Conservation (phyloP, 2,888 invertebrate genomes). For the Acleris holmiana region DNA sequence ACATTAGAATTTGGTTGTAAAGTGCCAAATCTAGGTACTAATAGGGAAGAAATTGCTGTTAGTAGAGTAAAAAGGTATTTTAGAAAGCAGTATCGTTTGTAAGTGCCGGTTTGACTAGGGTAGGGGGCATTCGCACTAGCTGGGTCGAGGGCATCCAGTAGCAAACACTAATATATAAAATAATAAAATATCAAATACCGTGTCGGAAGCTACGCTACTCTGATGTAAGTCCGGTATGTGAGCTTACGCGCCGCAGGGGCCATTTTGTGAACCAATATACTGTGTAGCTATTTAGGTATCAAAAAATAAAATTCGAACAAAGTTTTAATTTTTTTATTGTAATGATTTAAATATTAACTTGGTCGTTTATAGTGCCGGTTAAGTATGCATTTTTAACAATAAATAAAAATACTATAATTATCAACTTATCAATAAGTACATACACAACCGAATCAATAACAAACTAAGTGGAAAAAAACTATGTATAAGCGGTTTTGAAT, state of each 20-base stretch:
- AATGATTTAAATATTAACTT: slow-evolving; percentile 71
- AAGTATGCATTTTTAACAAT: slow-evolving; percentile 80
- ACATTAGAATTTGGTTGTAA: slow-evolving; percentile 59
- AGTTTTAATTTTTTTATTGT: slow-evolving; percentile 81
- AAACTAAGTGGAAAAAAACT: slow-evolving; percentile 58
- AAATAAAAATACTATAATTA: slow-evolving; percentile 59
- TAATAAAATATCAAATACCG: slow-evolving; percentile 61
- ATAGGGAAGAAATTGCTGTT: slow-evolving; percentile 61
- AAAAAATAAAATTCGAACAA: slow-evolving; percentile 73
- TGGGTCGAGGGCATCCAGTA: slow-evolving; percentile 51
- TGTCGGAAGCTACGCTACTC: slow-evolving; percentile 75
- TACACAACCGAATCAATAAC: slow-evolving; percentile 79
- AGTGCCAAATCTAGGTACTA: slow-evolving; percentile 62
- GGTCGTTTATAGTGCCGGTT: slow-evolving; percentile 76
- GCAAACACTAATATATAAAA: slow-evolving; percentile 70
- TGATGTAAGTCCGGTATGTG: slow-evolving; percentile 78
- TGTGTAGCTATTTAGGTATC: slow-evolving; percentile 52
- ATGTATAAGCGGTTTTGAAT: slow-evolving; percentile 53
- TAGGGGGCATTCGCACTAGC: slow-evolving; percentile 80
- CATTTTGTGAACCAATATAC: slow-evolving; percentile 40
- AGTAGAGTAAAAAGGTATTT: slow-evolving; percentile 55
- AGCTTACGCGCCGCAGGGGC: slow-evolving; percentile 64
- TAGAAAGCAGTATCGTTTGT: slow-evolving; percentile 74
- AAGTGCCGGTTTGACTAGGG: slow-evolving; percentile 74
- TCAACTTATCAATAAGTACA: slow-evolving; percentile 83